Evolutionary conservation across 2,797 vertebrate species (phyloP).

Genomic region (Epinephelus coioides): DNA sequence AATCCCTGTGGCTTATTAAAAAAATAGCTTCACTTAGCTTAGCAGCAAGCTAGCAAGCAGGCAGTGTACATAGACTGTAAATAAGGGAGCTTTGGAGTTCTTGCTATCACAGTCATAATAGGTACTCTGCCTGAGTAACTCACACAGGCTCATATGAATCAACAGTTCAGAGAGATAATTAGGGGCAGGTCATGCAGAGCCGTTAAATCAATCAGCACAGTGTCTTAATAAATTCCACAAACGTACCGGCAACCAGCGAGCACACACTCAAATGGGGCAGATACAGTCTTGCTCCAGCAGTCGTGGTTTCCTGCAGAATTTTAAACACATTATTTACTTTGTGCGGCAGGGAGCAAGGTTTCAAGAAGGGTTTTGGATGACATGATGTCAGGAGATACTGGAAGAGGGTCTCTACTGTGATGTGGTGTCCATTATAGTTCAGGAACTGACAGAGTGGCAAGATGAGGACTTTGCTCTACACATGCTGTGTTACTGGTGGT

Average conservation of each 20-base stretch:
- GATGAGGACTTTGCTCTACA: background rate
- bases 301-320: slow-evolving; percentile 24
- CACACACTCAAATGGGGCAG: slow-evolving; percentile 13
- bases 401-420: background rate
- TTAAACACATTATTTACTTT: slow-evolving; percentile 19
- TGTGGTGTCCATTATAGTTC: background rate
- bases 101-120: slow-evolving; percentile 7
- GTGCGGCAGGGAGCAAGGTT: background rate
- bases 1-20: background rate
- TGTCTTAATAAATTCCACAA: slow-evolving; percentile 46
- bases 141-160: slow-evolving; percentile 27
- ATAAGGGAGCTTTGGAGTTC: background rate
- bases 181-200: slow-evolving; percentile 42
- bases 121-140: slow-evolving; percentile 21
- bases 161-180: slow-evolving; percentile 53
- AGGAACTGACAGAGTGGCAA: background rate
- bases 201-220: slow-evolving; percentile 37
- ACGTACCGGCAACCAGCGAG: slow-evolving; percentile 22
- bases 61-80: background rate
- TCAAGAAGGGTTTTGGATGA: background rate
- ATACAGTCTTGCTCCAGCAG: slow-evolving; percentile 1
- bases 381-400: background rate
- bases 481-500: background rate
- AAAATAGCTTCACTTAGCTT: background rate
- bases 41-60: background rate